Conservation (phyloP, 2,113 vertebrate genomes). For the Rhinogobius similis region DNA sequence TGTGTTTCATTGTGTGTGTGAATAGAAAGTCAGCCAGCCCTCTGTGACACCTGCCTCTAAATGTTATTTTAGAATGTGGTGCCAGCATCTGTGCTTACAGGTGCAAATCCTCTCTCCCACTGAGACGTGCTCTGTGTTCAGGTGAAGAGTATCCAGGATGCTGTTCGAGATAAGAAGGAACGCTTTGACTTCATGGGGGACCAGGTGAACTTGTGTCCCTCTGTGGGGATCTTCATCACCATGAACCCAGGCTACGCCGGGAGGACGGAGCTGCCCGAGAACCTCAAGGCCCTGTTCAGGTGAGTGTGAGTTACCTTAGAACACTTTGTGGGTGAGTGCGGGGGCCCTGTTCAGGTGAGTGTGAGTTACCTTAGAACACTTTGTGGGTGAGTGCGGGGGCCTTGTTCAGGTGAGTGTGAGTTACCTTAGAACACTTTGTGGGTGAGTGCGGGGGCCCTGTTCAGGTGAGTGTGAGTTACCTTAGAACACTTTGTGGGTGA, state of each 20-base stretch:
- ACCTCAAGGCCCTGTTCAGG: constrained; percentile 97
- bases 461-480: too few relatives aligned
- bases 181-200: constrained; percentile 94
- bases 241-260: constrained; percentile 98
- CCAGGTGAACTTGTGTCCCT: constrained; percentile 86
- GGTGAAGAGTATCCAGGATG: constrained; percentile 98
- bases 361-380: too few relatives aligned
- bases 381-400: too few relatives aligned
- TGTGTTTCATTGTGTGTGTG: background rate
- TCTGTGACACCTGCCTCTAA: constrained; percentile 2
- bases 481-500: too few relatives aligned
- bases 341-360: too few relatives aligned
- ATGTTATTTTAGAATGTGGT: background rate
- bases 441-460: too few relatives aligned
- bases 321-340: too few relatives aligned
- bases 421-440: too few relatives aligned
- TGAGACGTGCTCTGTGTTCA: constrained; percentile 38
- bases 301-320: too few relatives aligned
- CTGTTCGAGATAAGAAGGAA: constrained; percentile 89
- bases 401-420: too few relatives aligned
- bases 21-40: background rate
- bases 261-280: constrained; percentile 93
- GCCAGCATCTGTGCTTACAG: background rate
- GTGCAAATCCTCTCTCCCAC: background rate
- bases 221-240: constrained; percentile 97